Percentiles rank a stretch among this genome's conserved stretches.
These are phyloP conservation scores for Syritta pipiens DNA, from an alignment of 2,888 invertebrate species.

Conservation along the genomic window DNA sequence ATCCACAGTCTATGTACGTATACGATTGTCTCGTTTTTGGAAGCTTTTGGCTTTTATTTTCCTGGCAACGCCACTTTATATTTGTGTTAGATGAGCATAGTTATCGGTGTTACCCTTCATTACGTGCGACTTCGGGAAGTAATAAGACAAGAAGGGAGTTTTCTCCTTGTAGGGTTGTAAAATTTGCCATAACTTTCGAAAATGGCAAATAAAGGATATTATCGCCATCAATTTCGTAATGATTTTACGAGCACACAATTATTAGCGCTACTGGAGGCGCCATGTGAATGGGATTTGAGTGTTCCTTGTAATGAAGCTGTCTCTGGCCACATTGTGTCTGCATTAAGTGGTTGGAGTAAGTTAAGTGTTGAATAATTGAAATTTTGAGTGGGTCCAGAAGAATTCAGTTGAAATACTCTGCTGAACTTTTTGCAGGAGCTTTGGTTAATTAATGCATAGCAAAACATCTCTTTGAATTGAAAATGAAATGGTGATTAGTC, in stretches of 20 bases:
- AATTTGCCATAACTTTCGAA: slow-evolving; percentile 42
- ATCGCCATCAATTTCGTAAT: slow-evolving; percentile 32
- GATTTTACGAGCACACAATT: slow-evolving; percentile 38
- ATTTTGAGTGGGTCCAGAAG: too few species aligned
- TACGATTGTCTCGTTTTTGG: slow-evolving; percentile 14
- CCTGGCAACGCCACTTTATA: slow-evolving; percentile 22
- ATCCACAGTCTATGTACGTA: neutral
- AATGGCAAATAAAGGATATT: slow-evolving; percentile 48
- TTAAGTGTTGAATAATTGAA: too few species aligned
- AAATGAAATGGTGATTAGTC: too few species aligned
- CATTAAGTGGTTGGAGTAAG: too few species aligned
- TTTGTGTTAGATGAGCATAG: slow-evolving; percentile 44
- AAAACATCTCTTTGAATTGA: too few species aligned
- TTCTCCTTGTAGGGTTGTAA: slow-evolving; percentile 25
- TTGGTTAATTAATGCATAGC: neutral
- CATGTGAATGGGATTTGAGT: neutral
- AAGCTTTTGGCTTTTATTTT: slow-evolving; percentile 38
- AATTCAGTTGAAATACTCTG: too few species aligned
- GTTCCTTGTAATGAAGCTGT: neutral
- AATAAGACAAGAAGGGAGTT: slow-evolving; percentile 12
- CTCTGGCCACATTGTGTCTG: too few species aligned
- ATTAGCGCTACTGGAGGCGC: neutral
- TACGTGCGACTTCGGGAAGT: slow-evolving; percentile 39
- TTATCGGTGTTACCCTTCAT: slow-evolving; percentile 44
- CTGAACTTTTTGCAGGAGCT: neutral